Conservation (phyloP, 2,888 invertebrate genomes). For the Synanthedon formicaeformis region DNA sequence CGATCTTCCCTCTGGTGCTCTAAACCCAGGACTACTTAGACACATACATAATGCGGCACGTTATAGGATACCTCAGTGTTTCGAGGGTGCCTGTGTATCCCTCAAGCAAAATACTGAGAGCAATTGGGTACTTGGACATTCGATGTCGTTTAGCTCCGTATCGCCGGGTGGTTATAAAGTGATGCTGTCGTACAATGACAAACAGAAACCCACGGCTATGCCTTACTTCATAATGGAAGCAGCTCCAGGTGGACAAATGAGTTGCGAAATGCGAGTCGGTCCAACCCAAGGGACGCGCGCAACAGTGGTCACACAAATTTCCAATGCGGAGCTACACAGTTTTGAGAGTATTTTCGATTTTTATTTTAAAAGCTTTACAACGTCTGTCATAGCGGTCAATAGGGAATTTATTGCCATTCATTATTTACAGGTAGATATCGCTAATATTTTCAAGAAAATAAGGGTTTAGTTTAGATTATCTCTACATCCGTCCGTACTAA, state of each 20-base stretch:
- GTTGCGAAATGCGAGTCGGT: conserved; percentile 52
- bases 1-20: conserved; percentile 36
- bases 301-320: conserved; percentile 49
- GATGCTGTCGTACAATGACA: conserved; percentile 47
- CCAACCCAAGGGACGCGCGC: conserved; percentile 44
- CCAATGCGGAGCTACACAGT: conserved; percentile 48
- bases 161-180: conserved; percentile 61
- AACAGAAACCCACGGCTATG: conserved; percentile 30
- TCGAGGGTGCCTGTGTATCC: conserved; percentile 53
- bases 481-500: no score
- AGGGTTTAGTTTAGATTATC: background rate
- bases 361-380: conserved; percentile 44
- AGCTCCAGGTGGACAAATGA: conserved; percentile 60
- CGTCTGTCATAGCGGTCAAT: conserved; percentile 57
- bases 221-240: conserved; percentile 63
- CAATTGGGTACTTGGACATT: conserved; percentile 56
- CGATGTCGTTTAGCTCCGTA: conserved; percentile 56
- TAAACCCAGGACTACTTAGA: conserved; percentile 49
- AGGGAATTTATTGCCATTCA: conserved; percentile 58
- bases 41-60: conserved; percentile 57
- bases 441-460: background rate
- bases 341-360: conserved; percentile 58
- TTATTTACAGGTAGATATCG: conserved; percentile 40
- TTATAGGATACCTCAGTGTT: conserved; percentile 56
- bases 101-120: conserved; percentile 40